Evolutionary conservation across 2,797 vertebrate genomes (phyloP).

Genomic region (Halcyon badia): DNA sequence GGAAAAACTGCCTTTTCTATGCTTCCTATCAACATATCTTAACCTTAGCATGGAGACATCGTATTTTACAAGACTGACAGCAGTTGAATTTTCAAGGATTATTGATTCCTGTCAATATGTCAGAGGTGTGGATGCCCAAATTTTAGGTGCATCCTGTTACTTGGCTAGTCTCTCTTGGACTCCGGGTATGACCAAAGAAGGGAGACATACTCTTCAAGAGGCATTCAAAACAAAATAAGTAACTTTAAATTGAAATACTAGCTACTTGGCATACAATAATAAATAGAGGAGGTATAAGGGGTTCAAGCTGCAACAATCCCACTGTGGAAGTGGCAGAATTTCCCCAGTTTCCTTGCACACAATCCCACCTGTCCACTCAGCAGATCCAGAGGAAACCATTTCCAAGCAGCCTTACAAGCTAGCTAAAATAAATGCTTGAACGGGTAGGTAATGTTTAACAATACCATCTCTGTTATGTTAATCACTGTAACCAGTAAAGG

Average conservation of each 20-base stretch:
- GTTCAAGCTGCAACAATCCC: not conserved
- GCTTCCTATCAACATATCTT: not conserved
- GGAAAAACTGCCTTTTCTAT: not conserved
- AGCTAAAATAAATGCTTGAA: conserved; percentile 18
- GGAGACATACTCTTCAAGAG: not conserved
- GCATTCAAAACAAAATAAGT: not conserved
- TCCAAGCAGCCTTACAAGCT: not conserved
- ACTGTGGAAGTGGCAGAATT: not conserved
- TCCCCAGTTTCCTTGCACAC: not conserved
- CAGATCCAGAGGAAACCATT: conserved; percentile 1
- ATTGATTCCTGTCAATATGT: not conserved
- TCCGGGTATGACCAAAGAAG: not conserved
- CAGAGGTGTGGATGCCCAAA: not conserved
- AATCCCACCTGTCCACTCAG: not conserved
- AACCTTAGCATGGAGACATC: not conserved
- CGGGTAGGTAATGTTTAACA: conserved; percentile 23
- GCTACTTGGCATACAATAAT: not conserved
- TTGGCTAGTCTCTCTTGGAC: not conserved
- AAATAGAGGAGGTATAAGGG: not conserved
- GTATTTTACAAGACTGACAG: not conserved
- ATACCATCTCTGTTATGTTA: not conserved
- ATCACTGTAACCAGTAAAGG: not conserved
- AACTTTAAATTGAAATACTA: not conserved
- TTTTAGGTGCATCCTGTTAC: not conserved
- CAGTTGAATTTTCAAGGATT: not conserved